Base-by-base conservation (phyloP, 2,888 invertebrate species). In the Dryobotodes eremita region DNA sequence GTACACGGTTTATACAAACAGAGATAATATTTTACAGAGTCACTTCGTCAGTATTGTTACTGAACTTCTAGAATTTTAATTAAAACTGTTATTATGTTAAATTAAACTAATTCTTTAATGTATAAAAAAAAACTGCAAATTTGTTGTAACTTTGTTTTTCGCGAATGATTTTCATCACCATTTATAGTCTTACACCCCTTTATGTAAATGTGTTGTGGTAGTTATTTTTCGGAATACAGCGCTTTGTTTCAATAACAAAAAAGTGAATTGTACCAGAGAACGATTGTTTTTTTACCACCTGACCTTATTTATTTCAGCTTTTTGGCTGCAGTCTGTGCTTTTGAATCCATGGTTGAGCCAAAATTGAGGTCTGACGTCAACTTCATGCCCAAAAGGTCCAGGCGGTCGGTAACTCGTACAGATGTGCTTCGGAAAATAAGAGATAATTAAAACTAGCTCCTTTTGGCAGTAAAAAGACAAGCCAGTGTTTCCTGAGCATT, bases 71-170 rank as follows among this genome's bases (percentile, higher is more conserved):
- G 13, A 75, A 75, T 62, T 50, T 77, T 17, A 42, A 61, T 77
- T 42, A 61, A 75, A 61, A 42, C 50, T 78, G 6, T 26, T n/a
- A n/a, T n/a, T n/a, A n/a, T n/a, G n/a, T n/a, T n/a, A n/a, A n/a
- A n/a, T n/a, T n/a, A n/a, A n/a, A n/a, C n/a, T n/a, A n/a, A n/a
- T n/a, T n/a, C n/a, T n/a, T n/a, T n/a, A n/a, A n/a, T n/a, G n/a
- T n/a, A n/a, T n/a, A n/a, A n/a, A n/a, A n/a, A n/a, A 61, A 75
- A 61, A 42, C 50, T 78, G 6, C 23, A 50, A 50, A 50, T 36
- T 59, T 10, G 31, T 36, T 7, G 31, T 50, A 36, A 36, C 15
- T 75, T 75, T 20, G 13, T 71, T 53, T 73, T 72, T 42, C 42
- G 53, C 2, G 53, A 72, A 23, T 73, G 15, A 42, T 50, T 74